Conservation (phyloP, 1,140 invertebrate species). For the Brachionus calyciflorus region DNA sequence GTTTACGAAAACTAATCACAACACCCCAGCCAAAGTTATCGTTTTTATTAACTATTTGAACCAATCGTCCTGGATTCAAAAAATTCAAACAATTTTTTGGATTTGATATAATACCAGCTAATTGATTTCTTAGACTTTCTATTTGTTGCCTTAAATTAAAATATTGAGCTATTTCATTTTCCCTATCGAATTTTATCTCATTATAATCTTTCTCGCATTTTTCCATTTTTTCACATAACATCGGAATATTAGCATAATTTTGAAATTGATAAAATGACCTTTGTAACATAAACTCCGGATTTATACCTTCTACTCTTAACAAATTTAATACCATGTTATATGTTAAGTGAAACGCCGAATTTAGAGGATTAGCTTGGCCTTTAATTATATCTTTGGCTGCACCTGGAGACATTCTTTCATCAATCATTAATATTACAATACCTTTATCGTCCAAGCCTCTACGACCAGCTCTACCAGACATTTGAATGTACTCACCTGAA, state of each 20-base stretch:
- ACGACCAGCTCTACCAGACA: slow-evolving; percentile 95
- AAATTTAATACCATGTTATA: slow-evolving; percentile 99
- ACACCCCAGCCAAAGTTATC: slow-evolving; percentile 89
- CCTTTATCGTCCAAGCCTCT: slow-evolving; percentile 95
- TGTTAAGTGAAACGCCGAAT: slow-evolving; percentile 96
- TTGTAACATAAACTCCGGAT: slow-evolving; percentile 98
- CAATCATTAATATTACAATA: slow-evolving; percentile 97
- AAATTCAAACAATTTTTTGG: slow-evolving; percentile 87
- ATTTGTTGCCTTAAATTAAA: slow-evolving; percentile 80
- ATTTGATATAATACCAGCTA: slow-evolving; percentile 74
- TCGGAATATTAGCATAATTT: slow-evolving; percentile 89
- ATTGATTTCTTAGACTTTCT: slow-evolving; percentile 70
- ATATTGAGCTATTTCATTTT: slow-evolving; percentile 76
- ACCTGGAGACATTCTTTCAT: slow-evolving; percentile 86
- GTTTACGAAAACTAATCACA: slow-evolving; percentile 83
- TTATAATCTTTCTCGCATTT: slow-evolving; percentile 65
- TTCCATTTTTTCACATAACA: slow-evolving; percentile 76
- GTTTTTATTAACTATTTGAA: slow-evolving; percentile 64
- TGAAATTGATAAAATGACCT: slow-evolving; percentile 98
- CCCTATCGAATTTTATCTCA: slow-evolving; percentile 63
- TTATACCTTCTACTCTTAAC: slow-evolving; percentile 92
- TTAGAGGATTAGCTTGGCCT: slow-evolving; percentile 86
- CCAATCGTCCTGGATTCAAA: slow-evolving; percentile 83
- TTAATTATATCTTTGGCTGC: slow-evolving; percentile 82
- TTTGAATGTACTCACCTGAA: slow-evolving; percentile 99